Conservation (phyloP, 1,140 invertebrate species). For the Phthorimaea operculella region DNA sequence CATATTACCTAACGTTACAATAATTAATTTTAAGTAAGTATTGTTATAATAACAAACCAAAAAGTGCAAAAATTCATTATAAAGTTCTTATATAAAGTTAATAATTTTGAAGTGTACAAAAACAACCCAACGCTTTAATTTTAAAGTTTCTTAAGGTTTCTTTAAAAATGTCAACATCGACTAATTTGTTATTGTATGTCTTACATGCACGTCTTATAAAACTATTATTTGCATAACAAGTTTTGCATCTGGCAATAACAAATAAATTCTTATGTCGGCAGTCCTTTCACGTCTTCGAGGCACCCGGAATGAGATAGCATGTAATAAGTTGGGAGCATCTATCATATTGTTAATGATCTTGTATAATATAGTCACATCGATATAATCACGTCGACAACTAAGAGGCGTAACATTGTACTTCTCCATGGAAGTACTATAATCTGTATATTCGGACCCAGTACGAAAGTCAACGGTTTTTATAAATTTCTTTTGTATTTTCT, state of each 20-base stretch:
- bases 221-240: not conserved
- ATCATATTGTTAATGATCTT: not conserved
- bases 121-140: not conserved
- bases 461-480: not conserved
- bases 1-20: no score
- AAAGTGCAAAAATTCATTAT: no score
- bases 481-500: slow-evolving; percentile 9
- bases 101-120: no score
- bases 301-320: not conserved
- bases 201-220: not conserved
- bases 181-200: not conserved
- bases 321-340: not conserved
- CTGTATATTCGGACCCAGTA: not conserved
- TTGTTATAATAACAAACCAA: no score
- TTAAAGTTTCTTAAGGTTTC: not conserved
- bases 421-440: not conserved
- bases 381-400: not conserved
- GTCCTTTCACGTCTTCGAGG: not conserved
- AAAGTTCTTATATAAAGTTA: no score
- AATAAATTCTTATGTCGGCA: not conserved
- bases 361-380: not conserved
- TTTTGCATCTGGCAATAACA: not conserved
- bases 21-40: no score
- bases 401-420: not conserved
- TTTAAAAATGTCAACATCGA: not conserved